Evolutionary conservation across 2,113 vertebrate species (phyloP), one percentile per base, ranked within the genome.

Genomic region (Thalassarche chlororhynchos): DNA sequence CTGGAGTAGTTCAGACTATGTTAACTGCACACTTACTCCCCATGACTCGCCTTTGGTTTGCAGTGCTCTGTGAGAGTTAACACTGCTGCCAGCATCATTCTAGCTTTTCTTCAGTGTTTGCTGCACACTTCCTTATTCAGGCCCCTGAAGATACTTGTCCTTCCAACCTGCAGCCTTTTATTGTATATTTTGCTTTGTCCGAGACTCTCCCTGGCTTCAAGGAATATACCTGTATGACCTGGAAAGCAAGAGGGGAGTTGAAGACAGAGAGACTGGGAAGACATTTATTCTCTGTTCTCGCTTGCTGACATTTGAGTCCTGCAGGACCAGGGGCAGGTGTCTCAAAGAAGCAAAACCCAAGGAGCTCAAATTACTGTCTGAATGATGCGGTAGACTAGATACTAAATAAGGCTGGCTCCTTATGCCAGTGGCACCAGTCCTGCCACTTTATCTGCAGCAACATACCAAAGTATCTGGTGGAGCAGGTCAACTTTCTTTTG

Each of bases 311-410:
- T 93, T 82, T 84, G 76, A 91, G 57, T 61, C 57, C 21, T 57
- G 34, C 72, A 91, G 77, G 40, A 82, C 29, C 25, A 23, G 34
- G 38, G 79, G 65, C 79, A 84, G 76, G 76, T 96, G 92, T 91
- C 65, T 89, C 4, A 3, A 80, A 40, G 58, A 58, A 75, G 60
- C 23, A 72, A 82, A 86, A 57, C 49, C 34, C 55, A 69, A 31
- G 55, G 76, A 86, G 92, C 26, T 95, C 68, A 44, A 31, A 82
- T 97, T 93, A 65, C 95, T 85, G 52, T 52, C 72, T 77, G 54
- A 87, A 62, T 14, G 87, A 80, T 77, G 69, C 0, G 6, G 64
- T 68, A 60, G 83, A 25, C 62, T 87, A 52, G 69, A 64, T 92
- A 40, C 86, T 91, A 92, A 92, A 90, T 91, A 86, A 89, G 57